Base-by-base conservation (phyloP, 2,888 invertebrate genomes). In the Meandrusa payeni region DNA sequence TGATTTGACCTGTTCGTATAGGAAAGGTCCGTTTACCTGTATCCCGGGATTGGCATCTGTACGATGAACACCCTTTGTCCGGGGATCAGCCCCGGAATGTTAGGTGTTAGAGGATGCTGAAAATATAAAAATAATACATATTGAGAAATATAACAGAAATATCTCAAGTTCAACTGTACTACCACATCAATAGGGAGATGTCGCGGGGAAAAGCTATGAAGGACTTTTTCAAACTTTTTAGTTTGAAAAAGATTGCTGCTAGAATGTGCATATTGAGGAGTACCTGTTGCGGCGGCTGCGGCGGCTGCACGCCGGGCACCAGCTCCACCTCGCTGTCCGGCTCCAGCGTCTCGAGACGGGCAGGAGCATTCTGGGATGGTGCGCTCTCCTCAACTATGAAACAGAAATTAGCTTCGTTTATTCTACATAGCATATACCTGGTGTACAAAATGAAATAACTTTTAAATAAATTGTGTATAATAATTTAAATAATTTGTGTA, bases 41-140 rank as follows among this genome's bases (percentile, higher is more conserved):
- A 54, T 75, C 85, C 85, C 2, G 85, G 78, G 0, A 86, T 62
- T 1, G 85, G 85, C 86, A 86, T 90, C 52, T 90, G 90, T 0
- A 91, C 77, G 15, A 91, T 88, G 64, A 89, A 91, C 49, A 90
- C 89, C 45, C 89, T 69, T 52, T 90, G 90, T 1, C 90, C 91
- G 1, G 87, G 87, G 1, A 72, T 29, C 5, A 85, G 49, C 0
- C 83, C 86, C 1, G 85, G 86, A 1, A 83, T 42, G 32, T 77
- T 76, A 0, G 82, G 86, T 4, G 73, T 62, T 1, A 76, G 74
- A 1, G 85, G 85, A 1, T 45, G 57, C 76, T 79, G 65, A 24
- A 60, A 57, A n/a, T n/a, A n/a, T n/a, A n/a, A n/a, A n/a, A n/a
- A n/a, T 42, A 19, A 3, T 7, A 7, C 7, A 2, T 2, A 26